Conservation (phyloP, 2,113 vertebrate genomes). For the Varanus salvator region DNA sequence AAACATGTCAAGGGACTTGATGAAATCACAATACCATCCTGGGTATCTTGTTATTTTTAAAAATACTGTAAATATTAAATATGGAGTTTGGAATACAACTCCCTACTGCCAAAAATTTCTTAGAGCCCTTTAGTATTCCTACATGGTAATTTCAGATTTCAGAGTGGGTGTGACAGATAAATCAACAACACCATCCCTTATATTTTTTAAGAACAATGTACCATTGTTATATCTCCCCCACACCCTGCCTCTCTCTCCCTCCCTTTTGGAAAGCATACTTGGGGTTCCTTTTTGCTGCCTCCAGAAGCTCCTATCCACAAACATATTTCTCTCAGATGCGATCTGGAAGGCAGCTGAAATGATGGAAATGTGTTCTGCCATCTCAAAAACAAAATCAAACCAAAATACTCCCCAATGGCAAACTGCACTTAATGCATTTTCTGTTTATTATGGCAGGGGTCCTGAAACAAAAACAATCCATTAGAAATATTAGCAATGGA, state of each 20-base stretch:
- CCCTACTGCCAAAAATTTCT: background rate
- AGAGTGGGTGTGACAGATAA: slow-evolving; percentile 16
- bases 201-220: slow-evolving; percentile 1
- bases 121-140: background rate
- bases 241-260: background rate
- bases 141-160: slow-evolving; percentile 3
- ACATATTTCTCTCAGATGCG: background rate
- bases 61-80: background rate
- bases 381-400: background rate
- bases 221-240: background rate
- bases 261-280: slow-evolving; percentile 3
- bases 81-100: background rate
- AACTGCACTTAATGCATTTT: background rate
- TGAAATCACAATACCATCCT: background rate
- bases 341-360: slow-evolving; percentile 6
- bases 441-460: slow-evolving; percentile 15
- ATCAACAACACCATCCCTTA: background rate
- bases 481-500: background rate
- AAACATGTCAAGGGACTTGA: background rate
- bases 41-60: background rate
- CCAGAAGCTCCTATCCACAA: background rate
- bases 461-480: background rate
- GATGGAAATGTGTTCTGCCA: slow-evolving; percentile 25
- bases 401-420: background rate
- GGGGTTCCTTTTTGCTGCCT: background rate